These are phyloP conservation scores for Pantelozetes paolii DNA, from an alignment of 2,888 invertebrate species.

Conservation along the genomic window DNA sequence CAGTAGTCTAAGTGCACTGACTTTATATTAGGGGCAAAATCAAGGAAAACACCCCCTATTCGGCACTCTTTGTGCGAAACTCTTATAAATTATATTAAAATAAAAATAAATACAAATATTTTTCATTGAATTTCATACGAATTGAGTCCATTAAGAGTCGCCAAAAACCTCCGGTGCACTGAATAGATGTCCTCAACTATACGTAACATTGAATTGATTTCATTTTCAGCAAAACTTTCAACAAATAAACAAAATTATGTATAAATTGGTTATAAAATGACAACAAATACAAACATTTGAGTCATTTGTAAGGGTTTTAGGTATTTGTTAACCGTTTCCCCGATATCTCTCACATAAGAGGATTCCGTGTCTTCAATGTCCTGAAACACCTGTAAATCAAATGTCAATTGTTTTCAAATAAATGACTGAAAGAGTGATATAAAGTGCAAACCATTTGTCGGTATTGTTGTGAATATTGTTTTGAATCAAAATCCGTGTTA, in stretches of 20 bases:
- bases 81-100: slow-evolving; percentile 46
- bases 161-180: slow-evolving; percentile 74
- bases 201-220: slow-evolving; percentile 78
- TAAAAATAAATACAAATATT: background rate
- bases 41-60: slow-evolving; percentile 84
- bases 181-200: slow-evolving; percentile 83
- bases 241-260: slow-evolving; percentile 33
- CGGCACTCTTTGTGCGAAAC: slow-evolving; percentile 63
- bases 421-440: background rate
- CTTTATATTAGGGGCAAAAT: slow-evolving; percentile 62
- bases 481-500: slow-evolving; percentile 36
- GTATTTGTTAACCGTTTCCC: slow-evolving; percentile 76
- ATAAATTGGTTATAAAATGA: too few relatives aligned
- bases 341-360: slow-evolving; percentile 82
- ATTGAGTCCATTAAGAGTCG: slow-evolving; percentile 70
- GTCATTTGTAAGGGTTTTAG: slow-evolving; percentile 78
- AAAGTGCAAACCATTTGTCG: slow-evolving; percentile 36
- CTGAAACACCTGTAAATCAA: slow-evolving; percentile 62
- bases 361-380: slow-evolving; percentile 89
- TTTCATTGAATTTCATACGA: slow-evolving; percentile 55
- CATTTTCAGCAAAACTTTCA: slow-evolving; percentile 72
- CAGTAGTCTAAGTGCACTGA: slow-evolving; percentile 82
- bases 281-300: too few relatives aligned
- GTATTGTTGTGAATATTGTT: slow-evolving; percentile 42
- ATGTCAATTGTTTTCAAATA: too few relatives aligned